Percentiles rank a stretch among this genome's conserved stretches.
phyloP scores from a whole-genome alignment of 2,797 vertebrate species.

The Esox masquinongy region DNA sequence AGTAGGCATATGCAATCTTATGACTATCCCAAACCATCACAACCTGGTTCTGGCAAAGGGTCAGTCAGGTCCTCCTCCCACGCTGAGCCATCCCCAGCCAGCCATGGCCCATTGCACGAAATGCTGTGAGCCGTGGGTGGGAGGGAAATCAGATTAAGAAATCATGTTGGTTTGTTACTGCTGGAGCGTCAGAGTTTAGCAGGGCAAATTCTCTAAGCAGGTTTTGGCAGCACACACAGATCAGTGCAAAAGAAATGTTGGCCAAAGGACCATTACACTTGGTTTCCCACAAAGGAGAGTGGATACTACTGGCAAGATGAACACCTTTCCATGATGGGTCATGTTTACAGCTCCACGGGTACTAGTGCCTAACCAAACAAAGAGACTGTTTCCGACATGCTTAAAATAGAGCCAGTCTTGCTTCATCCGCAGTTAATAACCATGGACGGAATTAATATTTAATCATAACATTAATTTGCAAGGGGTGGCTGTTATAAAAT shows the following conservation, averaged over 20 bases:
- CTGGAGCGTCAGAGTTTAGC: constrained; percentile 18
- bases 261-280: neutral
- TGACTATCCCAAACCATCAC: constrained; percentile 23
- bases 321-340: neutral
- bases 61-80: constrained; percentile 39
- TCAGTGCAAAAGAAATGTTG: neutral
- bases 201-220: constrained; percentile 8
- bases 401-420: neutral
- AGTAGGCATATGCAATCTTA: neutral
- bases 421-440: neutral
- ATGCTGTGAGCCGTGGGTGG: constrained; percentile 56
- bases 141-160: constrained; percentile 41
- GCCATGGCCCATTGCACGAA: constrained; percentile 56
- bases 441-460: constrained; percentile 8
- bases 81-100: constrained; percentile 41
- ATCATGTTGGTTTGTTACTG: constrained; percentile 27
- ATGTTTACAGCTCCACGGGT: neutral
- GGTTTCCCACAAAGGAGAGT: neutral
- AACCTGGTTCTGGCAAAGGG: constrained; percentile 46
- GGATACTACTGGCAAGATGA: neutral
- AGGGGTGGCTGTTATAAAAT: neutral
- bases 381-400: neutral
- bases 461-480: constrained; percentile 5
- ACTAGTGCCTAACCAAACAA: constrained; percentile 10
- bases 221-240: constrained; percentile 7